Conservation (phyloP, 2,888 invertebrate species). For the Agapetus fuscipes region DNA sequence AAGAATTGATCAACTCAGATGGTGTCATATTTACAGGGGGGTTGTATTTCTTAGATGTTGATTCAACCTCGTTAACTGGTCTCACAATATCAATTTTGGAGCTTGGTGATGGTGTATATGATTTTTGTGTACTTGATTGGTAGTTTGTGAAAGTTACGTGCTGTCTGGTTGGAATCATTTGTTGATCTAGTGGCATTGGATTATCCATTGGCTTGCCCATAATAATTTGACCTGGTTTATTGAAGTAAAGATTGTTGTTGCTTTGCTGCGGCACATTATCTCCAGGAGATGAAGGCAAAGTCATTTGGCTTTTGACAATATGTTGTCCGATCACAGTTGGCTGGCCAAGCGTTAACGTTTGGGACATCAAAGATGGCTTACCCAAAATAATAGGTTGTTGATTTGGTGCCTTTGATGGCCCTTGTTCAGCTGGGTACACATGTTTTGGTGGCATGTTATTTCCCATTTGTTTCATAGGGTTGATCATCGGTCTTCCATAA, state of each 20-base stretch:
- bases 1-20: conserved; percentile 34
- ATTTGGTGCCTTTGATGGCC: conserved; percentile 1
- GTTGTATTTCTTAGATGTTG: conserved; percentile 6
- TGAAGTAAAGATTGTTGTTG: conserved; percentile 29
- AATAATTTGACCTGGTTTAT: conserved; percentile 39
- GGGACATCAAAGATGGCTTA: conserved; percentile 35
- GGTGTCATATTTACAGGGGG: conserved; percentile 30
- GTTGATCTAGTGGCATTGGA: conserved; percentile 45
- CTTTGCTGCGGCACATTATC: conserved; percentile 33
- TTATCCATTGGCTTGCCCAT: conserved; percentile 42
- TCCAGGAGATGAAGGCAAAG: conserved; percentile 31
- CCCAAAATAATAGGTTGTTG: conserved; percentile 28
- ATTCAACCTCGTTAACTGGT: conserved; percentile 15
- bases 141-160: conserved; percentile 26
- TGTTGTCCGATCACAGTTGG: conserved; percentile 26
- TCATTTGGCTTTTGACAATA: conserved; percentile 40
- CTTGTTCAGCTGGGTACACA: conserved; percentile 1
- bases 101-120: conserved; percentile 15
- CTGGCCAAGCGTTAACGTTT: conserved; percentile 22
- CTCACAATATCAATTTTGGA: conserved; percentile 16
- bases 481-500: conserved; percentile 14
- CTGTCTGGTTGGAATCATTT: conserved; percentile 35
- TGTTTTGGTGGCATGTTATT: conserved; percentile 8
- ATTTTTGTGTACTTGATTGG: conserved; percentile 10
- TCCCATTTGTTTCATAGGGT: conserved; percentile 13